Conservation (phyloP, 2,797 vertebrate genomes). For the Pogoniulus pusillus region DNA sequence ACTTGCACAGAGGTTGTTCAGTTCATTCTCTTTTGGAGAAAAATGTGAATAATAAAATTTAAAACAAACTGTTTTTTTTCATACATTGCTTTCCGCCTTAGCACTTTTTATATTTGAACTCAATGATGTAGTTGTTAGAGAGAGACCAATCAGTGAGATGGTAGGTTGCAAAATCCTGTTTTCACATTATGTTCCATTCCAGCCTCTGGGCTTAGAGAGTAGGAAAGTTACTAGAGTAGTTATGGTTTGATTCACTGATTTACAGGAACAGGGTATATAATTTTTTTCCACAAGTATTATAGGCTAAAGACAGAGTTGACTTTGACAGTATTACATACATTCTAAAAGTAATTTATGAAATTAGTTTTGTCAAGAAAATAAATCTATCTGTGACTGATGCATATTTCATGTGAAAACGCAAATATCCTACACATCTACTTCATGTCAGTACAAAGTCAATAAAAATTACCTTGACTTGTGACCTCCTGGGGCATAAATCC, state of each 20-base stretch:
- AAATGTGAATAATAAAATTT: neutral
- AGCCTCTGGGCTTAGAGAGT: neutral
- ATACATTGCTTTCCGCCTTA: neutral
- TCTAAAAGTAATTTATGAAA: neutral
- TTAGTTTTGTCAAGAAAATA: slow-evolving; percentile 3
- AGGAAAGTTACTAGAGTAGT: neutral
- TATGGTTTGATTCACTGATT: neutral
- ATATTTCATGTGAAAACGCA: neutral
- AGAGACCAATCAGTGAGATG: neutral
- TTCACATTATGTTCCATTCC: neutral
- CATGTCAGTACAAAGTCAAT: neutral
- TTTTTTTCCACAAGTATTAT: neutral
- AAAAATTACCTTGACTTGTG: neutral
- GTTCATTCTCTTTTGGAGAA: neutral
- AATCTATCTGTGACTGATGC: neutral
- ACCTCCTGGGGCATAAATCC: too few species aligned
- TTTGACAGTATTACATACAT: neutral
- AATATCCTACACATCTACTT: neutral
- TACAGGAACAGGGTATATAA: neutral
- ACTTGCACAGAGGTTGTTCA: neutral
- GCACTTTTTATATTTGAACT: neutral
- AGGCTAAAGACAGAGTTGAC: neutral
- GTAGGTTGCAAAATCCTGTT: neutral
- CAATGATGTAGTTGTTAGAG: neutral
- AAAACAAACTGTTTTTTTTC: neutral